Evolutionary conservation across 2,888 invertebrate genomes (phyloP).

Genomic region (Lithophane leautieri): DNA sequence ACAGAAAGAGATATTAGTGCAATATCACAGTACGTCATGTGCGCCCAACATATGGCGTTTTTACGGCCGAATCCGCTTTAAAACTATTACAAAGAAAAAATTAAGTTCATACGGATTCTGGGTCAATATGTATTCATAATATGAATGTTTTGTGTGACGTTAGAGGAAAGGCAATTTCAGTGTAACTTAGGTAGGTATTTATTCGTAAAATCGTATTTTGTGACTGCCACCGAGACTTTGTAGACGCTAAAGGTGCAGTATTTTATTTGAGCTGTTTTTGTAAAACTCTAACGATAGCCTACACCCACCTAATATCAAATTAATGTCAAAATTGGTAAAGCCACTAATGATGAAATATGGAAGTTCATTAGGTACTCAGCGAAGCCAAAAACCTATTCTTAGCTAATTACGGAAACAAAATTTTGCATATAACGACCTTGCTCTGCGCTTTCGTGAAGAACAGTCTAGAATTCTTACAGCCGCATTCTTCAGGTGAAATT

Average conservation of each 20-base stretch:
- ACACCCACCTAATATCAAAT: background rate
- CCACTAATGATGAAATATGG: slow-evolving; percentile 4
- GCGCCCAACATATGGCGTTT: slow-evolving; percentile 36
- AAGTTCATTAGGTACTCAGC: slow-evolving; percentile 5
- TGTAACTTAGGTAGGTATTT: background rate
- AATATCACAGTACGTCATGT: slow-evolving; percentile 41
- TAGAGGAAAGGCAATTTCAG: background rate
- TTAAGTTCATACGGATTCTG: slow-evolving; percentile 15
- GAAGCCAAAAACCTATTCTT: background rate
- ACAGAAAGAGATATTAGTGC: slow-evolving; percentile 25
- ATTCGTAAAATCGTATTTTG: background rate
- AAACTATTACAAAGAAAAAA: slow-evolving; percentile 37
- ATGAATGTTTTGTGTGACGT: slow-evolving; percentile 1
- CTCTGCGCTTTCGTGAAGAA: background rate
- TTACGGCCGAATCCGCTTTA: slow-evolving; percentile 23
- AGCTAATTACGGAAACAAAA: background rate
- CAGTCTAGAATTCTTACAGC: background rate
- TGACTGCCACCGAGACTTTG: background rate
- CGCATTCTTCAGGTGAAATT: no score
- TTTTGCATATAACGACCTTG: slow-evolving; percentile 9
- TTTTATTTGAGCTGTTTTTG: background rate
- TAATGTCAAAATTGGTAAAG: background rate
- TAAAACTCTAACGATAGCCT: no score
- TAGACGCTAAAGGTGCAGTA: background rate
- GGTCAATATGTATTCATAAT: slow-evolving; percentile 38